Evolutionary conservation across 2,888 invertebrate genomes (phyloP).

Genomic region (Coenonympha arcania): DNA sequence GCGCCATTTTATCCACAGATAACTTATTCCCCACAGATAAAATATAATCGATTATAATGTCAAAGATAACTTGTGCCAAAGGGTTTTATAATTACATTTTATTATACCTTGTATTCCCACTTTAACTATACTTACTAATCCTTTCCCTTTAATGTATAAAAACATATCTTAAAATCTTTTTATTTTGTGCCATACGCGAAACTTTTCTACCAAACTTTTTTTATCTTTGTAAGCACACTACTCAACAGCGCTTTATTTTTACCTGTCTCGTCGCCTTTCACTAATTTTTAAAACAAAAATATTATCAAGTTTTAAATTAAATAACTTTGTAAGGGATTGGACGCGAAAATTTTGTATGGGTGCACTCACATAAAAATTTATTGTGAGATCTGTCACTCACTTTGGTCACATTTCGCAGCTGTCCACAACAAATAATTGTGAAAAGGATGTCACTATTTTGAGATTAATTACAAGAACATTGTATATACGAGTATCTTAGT

Average conservation of each 20-base stretch:
- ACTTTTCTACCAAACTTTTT: slow-evolving; percentile 14
- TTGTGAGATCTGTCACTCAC: too few relatives aligned
- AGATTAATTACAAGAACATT: not conserved
- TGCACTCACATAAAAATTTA: too few relatives aligned
- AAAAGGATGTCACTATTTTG: too few relatives aligned
- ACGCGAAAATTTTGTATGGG: slow-evolving; percentile 12
- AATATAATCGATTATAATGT: too few relatives aligned
- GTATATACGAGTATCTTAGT: too few relatives aligned
- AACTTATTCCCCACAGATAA: too few relatives aligned
- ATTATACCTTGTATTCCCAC: not conserved
- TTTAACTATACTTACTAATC: not conserved
- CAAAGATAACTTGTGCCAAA: slow-evolving; percentile 24
- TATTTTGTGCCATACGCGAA: slow-evolving; percentile 16
- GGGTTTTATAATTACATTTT: slow-evolving; percentile 3
- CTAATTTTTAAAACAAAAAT: slow-evolving; percentile 38
- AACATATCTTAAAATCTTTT: slow-evolving; percentile 8
- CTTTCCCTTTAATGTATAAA: not conserved
- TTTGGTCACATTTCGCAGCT: too few relatives aligned
- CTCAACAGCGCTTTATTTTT: slow-evolving; percentile 35
- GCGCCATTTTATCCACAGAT: slow-evolving; percentile 15
- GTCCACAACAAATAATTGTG: too few relatives aligned
- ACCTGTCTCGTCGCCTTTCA: slow-evolving; percentile 43
- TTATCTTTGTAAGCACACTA: slow-evolving; percentile 49
- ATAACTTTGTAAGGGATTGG: slow-evolving; percentile 37
- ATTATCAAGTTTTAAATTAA: slow-evolving; percentile 50